phyloP scores from a whole-genome alignment of 2,113 vertebrate genomes.

The Heterotilapia buettikoferi region DNA sequence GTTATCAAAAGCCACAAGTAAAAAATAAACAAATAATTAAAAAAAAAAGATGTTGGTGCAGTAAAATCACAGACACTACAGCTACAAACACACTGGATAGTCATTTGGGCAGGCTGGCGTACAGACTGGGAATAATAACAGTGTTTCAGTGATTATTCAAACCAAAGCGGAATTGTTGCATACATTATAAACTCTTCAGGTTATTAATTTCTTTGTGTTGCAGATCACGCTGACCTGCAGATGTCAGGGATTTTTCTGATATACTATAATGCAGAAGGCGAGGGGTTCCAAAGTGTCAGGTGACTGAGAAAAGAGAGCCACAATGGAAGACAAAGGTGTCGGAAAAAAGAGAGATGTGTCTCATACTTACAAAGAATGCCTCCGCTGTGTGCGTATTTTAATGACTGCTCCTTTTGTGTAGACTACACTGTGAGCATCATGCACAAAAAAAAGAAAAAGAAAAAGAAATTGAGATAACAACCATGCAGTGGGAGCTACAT shows the following conservation, averaged over 20 bases:
- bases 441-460: background rate
- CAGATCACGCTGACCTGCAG: background rate
- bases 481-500: background rate
- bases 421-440: background rate
- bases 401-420: background rate
- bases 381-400: background rate
- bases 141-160: background rate
- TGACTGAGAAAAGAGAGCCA: background rate
- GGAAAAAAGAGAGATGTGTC: background rate
- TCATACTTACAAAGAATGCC: background rate
- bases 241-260: constrained; percentile 1
- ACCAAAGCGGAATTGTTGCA: background rate
- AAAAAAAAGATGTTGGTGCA: background rate
- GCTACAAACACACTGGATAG: background rate
- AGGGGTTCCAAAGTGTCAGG: background rate
- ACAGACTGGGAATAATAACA: background rate
- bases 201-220: constrained; percentile 9
- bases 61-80: background rate
- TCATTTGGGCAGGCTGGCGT: background rate
- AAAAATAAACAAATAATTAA: accelerated
- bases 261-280: background rate
- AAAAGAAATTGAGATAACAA: background rate
- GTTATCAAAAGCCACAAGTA: background rate
- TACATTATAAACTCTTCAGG: background rate
- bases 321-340: background rate